phyloP scores from a whole-genome alignment of 2,888 invertebrate species.

The Sesia bembeciformis region DNA sequence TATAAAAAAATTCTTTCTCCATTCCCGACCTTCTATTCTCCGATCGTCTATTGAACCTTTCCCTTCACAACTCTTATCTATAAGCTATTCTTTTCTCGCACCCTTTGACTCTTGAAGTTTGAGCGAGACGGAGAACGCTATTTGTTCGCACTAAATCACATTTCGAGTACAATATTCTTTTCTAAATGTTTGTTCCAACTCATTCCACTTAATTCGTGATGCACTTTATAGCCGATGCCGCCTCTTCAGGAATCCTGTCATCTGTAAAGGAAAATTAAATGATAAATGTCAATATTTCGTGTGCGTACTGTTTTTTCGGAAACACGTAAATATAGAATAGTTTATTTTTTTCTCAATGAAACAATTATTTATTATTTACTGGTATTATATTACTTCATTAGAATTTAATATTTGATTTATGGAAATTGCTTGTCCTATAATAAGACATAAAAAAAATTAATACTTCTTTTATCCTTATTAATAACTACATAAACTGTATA shows the following conservation, averaged over 20 bases:
- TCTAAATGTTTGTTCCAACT: conserved; percentile 26
- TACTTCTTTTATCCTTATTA: too few species aligned
- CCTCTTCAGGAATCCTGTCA: conserved; percentile 66
- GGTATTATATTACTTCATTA: too few species aligned
- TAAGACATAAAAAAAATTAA: too few species aligned
- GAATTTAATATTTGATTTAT: too few species aligned
- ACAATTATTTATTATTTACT: too few species aligned
- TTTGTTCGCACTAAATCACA: conserved; percentile 43
- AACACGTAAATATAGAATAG: too few species aligned
- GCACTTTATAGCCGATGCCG: conserved; percentile 53
- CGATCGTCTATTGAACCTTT: conserved; percentile 16
- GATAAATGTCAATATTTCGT: too few species aligned
- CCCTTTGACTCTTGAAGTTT: conserved; percentile 24
- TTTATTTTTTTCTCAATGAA: too few species aligned
- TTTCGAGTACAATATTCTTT: conserved; percentile 40
- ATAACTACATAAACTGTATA: too few species aligned
- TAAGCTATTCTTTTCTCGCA: conserved; percentile 17
- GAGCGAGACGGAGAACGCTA: conserved; percentile 25
- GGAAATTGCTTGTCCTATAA: too few species aligned
- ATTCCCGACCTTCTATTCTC: conserved; percentile 19
- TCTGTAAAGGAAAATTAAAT: conserved; percentile 39
- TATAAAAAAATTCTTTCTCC: conserved; percentile 60
- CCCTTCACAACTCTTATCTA: conserved; percentile 15
- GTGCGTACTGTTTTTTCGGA: too few species aligned
- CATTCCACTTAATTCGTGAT: conserved; percentile 54